A percentile compares a stretch with the other conserved stretches of the same genome.
Evolutionary conservation across 2,113 vertebrate species (phyloP).

Genomic region (Aramus guarauna): DNA sequence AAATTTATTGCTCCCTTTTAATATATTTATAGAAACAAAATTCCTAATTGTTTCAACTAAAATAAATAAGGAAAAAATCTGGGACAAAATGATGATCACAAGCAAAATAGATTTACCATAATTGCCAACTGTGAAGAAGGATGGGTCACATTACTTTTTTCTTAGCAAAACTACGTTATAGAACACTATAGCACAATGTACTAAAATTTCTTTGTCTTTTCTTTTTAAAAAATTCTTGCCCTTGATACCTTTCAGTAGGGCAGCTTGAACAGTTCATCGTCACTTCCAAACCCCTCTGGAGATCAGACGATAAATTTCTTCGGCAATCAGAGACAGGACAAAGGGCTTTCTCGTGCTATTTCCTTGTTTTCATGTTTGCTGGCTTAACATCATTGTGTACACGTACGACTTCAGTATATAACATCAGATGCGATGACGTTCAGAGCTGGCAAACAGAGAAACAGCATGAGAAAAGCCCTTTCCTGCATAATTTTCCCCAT

Average conservation of each 20-base stretch:
- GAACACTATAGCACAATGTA: constrained; percentile 60
- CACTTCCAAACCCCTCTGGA: constrained; percentile 72
- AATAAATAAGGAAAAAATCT: constrained; percentile 60
- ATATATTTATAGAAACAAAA: constrained; percentile 41
- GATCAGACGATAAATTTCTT: constrained; percentile 68
- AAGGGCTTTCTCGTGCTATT: constrained; percentile 77
- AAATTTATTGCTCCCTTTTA: constrained; percentile 65
- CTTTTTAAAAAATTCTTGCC: constrained; percentile 53
- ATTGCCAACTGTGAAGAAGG: constrained; percentile 40
- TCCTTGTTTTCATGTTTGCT: constrained; percentile 71
- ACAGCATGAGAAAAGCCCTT: constrained; percentile 71
- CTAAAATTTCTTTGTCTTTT: constrained; percentile 62
- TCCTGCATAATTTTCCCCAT: constrained; percentile 39
- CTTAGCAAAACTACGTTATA: constrained; percentile 52
- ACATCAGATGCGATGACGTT: constrained; percentile 67
- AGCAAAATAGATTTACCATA: constrained; percentile 59
- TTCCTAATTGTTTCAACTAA: constrained; percentile 33
- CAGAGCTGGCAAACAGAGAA: constrained; percentile 75
- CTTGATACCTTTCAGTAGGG: constrained; percentile 70
- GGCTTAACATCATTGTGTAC: constrained; percentile 70
- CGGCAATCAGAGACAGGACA: constrained; percentile 62
- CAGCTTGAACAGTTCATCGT: constrained; percentile 69
- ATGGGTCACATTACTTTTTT: constrained; percentile 52
- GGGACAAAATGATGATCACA: constrained; percentile 51
- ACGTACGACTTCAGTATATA: constrained; percentile 67